Conservation (phyloP, 2,797 vertebrate genomes). For the Pangasius larnaudii region DNA sequence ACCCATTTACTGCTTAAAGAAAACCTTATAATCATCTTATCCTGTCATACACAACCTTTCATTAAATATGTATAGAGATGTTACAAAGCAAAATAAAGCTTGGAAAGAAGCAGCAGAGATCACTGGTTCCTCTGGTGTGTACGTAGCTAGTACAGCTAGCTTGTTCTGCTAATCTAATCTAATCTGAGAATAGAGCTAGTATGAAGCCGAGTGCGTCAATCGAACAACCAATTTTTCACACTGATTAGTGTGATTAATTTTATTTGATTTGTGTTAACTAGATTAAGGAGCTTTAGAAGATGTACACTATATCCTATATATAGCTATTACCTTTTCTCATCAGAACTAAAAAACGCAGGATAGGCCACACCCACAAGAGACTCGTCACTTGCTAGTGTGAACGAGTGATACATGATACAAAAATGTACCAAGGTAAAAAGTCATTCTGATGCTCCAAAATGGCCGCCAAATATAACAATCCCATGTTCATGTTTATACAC, state of each 20-base stretch:
- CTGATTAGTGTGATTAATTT: neutral
- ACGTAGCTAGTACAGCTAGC: too few species aligned
- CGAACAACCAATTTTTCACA: neutral
- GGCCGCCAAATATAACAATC: neutral
- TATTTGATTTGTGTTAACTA: neutral
- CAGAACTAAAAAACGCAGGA: neutral
- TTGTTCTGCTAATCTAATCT: neutral
- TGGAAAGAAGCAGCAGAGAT: neutral
- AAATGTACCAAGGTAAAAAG: neutral
- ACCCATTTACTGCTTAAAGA: neutral
- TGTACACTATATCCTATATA: neutral
- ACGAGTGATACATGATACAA: neutral
- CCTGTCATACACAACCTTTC: neutral
- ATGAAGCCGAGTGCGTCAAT: neutral
- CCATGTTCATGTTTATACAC: neutral
- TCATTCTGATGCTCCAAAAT: neutral
- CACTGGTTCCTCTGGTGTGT: neutral
- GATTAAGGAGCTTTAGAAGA: neutral
- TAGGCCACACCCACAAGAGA: neutral
- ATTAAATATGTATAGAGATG: neutral
- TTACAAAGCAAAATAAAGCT: neutral
- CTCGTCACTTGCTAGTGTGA: neutral
- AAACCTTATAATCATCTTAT: neutral
- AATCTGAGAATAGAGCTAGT: neutral
- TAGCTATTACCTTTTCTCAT: neutral